Evolutionary conservation across 2,797 vertebrate genomes (phyloP), one percentile per base, ranked within the genome.

Genomic region (Epinephelus awoara): DNA sequence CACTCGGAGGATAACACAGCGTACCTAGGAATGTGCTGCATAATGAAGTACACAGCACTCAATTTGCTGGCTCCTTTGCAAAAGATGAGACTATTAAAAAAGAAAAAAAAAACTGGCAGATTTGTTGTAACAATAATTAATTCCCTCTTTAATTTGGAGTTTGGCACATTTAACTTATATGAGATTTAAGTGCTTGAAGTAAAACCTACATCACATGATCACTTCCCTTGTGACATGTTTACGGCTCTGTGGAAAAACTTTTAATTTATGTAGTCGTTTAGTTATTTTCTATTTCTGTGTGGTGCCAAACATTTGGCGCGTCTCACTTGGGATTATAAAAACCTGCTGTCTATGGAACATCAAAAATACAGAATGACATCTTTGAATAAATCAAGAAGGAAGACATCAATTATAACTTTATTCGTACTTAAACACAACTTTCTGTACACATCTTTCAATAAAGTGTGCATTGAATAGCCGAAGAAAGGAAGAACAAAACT

Each of bases 111-210:
- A 75, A 15, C 2, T 75, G 49, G 17, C 63, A 73, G 55, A 73
- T 85, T 74, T 82, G 55, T 67, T 86, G 67, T 75, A 49, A 88
- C 82, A 52, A 76, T 77, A 85, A 89, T 86, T 72, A 64, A 89
- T 85, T 74, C 10, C 55, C 72, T 61, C 65, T 78, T 84, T 80
- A 83, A 79, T 80, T 85, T 84, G 55, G 52, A 84, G 42, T 85
- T 86, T 79, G 80, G 78, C 68, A 72, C 67, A 27, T 85, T 82
- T 74, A 47, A 68, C 58, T 81, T 44, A 17, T 2, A 54, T 15
- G 51, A 56, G 58, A 61, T 82, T 71, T 58, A 77, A 83, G 44
- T 55, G 63, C 66, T 64, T 67, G 52, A 77, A 72, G 66, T 79
- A 72, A 75, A 83, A 29, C 14, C 44, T 49, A 11, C 19, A 18